Evolutionary conservation across 2,797 vertebrate species (phyloP), one percentile per base, ranked within the genome.

Genomic region (Chromobotia macracanthus): DNA sequence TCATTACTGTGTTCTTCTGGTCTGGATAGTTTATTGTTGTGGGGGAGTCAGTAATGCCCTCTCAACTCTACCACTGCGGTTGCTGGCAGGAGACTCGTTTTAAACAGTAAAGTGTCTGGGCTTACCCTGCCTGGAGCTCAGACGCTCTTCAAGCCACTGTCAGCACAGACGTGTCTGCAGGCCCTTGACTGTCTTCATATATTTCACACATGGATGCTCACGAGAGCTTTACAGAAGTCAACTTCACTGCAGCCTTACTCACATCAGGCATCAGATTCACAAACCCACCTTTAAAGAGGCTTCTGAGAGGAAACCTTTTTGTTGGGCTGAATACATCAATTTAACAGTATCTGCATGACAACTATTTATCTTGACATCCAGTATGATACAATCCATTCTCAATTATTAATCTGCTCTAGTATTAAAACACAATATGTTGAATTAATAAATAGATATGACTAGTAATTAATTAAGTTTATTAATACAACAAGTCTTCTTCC

Each of bases 1-100:
- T 44, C 41, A 2, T n/a, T 13, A 86, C 84, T 78, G 80, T 68
- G 82, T 81, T 84, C 72, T 77, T 86, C 83, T 60, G 5, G 12
- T 48, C 87, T 83, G 83, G 84, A 79, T 76, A 76, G 81, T 75
- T 86, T 74, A 82, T 83, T 69, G 70, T 87, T 75, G 86, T 80
- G 65, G 75, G 73, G 79, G 84, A 81, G 87, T 86, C 80, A 77
- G 80, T 90, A 91, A 91, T 90, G 87, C 88, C 76, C 55, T 81
- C 74, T 85, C 88, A 25, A 71, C 60, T 16, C 16, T n/a, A 53
- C 4, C 78, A 88, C 88, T 89, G 88, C 87, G 87, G 88, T 90
- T 90, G 88, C 87, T 86, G 90, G 80, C 84, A 84, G 85, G 81
- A 61, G 82, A 82, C 82, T 89, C 89, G 91, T 89, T 91, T 88